A percentile compares a stretch with the other conserved stretches of the same genome.
Conservation (phyloP, 2,888 invertebrate genomes). For the Erebia ligea region DNA sequence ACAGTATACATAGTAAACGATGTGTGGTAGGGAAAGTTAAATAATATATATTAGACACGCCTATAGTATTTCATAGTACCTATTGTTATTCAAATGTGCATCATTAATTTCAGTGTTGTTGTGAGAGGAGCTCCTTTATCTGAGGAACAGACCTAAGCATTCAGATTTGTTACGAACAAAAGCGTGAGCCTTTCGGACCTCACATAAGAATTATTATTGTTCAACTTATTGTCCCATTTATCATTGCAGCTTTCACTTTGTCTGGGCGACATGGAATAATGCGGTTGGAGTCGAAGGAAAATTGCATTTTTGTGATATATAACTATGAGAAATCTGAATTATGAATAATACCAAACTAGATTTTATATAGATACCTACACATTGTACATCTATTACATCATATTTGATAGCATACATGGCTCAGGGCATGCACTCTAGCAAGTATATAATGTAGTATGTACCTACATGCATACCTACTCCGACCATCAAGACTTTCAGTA, state of each 20-base stretch:
- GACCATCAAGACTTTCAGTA: too few species aligned
- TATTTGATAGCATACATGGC: too few species aligned
- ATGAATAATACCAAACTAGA: not conserved
- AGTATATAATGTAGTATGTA: too few species aligned
- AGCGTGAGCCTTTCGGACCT: conserved; percentile 13
- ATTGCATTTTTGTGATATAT: conserved; percentile 41
- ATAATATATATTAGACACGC: not conserved
- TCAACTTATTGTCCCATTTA: conserved; percentile 16
- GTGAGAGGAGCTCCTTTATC: not conserved
- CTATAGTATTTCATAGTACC: not conserved
- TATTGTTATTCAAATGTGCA: conserved; percentile 14
- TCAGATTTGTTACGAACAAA: conserved; percentile 20
- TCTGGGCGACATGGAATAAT: conserved; percentile 26
- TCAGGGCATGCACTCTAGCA: too few species aligned
- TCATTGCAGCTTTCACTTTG: conserved; percentile 22
- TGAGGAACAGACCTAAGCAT: conserved; percentile 4
- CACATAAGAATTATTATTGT: conserved; percentile 19
- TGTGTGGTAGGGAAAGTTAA: not conserved
- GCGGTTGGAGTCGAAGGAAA: conserved; percentile 32
- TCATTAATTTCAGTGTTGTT: conserved; percentile 17
- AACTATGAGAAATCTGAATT: not conserved
- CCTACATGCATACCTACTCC: too few species aligned
- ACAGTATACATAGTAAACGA: too few species aligned
- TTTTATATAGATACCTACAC: too few species aligned
- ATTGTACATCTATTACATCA: too few species aligned